These are phyloP conservation scores for Dendroctonus ponderosae DNA, from an alignment of 1,140 invertebrate species.

Conservation along the genomic window DNA sequence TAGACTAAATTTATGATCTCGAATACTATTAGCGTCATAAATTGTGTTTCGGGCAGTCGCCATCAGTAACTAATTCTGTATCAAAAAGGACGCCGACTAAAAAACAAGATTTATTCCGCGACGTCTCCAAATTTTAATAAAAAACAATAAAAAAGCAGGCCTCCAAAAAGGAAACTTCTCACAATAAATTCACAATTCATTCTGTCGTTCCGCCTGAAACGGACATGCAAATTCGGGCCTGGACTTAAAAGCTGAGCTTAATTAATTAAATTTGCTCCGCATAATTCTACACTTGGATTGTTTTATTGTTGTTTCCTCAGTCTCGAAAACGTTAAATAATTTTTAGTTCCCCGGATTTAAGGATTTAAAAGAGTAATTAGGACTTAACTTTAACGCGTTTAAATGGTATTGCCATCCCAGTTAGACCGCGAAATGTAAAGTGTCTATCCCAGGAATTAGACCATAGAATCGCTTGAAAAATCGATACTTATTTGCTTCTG, in stretches of 20 bases:
- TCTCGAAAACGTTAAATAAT: slow-evolving; percentile 13
- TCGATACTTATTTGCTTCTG: not conserved
- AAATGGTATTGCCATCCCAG: slow-evolving; percentile 1
- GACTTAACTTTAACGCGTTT: not conserved
- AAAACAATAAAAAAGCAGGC: slow-evolving; percentile 25
- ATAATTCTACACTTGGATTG: slow-evolving; percentile 32
- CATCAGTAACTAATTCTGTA: not conserved
- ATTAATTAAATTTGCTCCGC: slow-evolving; percentile 34
- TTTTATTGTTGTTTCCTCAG: slow-evolving; percentile 33
- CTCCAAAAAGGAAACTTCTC: slow-evolving; percentile 28
- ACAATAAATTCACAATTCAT: slow-evolving; percentile 33
- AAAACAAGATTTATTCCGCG: slow-evolving; percentile 13
- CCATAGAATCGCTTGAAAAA: not conserved
- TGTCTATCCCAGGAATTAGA: not conserved
- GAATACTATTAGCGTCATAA: too few species aligned
- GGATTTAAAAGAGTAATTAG: slow-evolving; percentile 5
- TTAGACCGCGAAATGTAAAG: slow-evolving; percentile 1
- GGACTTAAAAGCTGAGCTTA: slow-evolving; percentile 33
- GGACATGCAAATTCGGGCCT: slow-evolving; percentile 32
- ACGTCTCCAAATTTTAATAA: slow-evolving; percentile 25
- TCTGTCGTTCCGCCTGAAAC: slow-evolving; percentile 32
- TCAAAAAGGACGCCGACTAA: slow-evolving; percentile 2
- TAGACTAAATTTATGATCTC: too few species aligned
- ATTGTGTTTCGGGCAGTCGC: too few species aligned
- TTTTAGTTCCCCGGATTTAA: slow-evolving; percentile 6